Evolutionary conservation across 2,113 vertebrate species (phyloP), one percentile per base, ranked within the genome.

Genomic region (Nothoprocta perdicaria): DNA sequence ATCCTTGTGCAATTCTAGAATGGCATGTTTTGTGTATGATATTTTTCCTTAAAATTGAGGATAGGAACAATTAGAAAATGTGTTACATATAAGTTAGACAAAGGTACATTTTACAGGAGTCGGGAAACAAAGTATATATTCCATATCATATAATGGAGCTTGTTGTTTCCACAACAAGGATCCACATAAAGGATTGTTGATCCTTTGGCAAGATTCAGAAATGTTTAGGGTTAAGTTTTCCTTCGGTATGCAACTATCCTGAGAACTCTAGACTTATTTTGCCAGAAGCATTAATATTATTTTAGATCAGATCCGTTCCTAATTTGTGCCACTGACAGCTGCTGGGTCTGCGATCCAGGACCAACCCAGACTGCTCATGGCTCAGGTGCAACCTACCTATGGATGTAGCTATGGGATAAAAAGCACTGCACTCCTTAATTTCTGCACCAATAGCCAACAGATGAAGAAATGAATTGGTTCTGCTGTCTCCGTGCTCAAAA

Each of bases 211-310:
- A 38, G 62, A 35, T 5, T 7, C 29, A 41, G 82, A 38, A 45
- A 46, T 52, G 1, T 5, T 27, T 2, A 12, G 45, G 40, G 9
- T 0, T 9, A 2, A 0, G 0, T 7, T 69, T 65, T 33, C 1
- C 2, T 15, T 23, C 31, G 31, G 29, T 38, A 6, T 27, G 40
- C 2, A 0, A n/a, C 24, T 24, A 2, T 35, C 11, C 43, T 9
- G 11, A 11, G 65, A 80, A 33, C n/a, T 24, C 35, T 33, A 38
- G 16, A 61, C 10, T 76, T 67, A 57, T 41, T 63, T 0, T n/a
- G 33, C 31, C 63, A 58, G 9, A n/a, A 6, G 10, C 5, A 7
- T 5, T 41, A 73, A 29, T 11, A 6, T 0, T 17, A 10, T 3
- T 41, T 80, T 35, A 15, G 15, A 1, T 18, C 3, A 29, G 38